Base-by-base conservation (phyloP, 2,888 invertebrate species). In the Ormyrus nitidulus region DNA sequence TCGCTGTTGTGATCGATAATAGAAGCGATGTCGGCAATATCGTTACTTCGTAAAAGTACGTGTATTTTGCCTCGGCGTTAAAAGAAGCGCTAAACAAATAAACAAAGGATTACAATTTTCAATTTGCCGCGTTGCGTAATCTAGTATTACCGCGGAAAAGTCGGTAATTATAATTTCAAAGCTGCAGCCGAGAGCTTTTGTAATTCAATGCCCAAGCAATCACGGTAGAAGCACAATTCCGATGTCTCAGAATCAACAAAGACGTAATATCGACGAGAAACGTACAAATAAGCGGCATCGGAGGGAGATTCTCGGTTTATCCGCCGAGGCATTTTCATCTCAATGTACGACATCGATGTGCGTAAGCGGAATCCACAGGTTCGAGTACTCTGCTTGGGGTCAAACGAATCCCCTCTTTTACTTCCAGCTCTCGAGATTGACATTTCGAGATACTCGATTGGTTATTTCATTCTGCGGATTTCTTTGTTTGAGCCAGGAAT, bases 211-310 rank as follows among this genome's bases (percentile, higher is more conserved):
- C 34, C 48, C 49, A 6, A 58, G 4, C 34, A 71, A 71, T 71
- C 59, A 9, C 6, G 5, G 59, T 54, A 56, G 34, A 56, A 71
- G n/a, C 53, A 61, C 34, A 34, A 34, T 34, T 62, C 9, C 61
- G 53, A 13, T 72, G n/a, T 72, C n/a, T 8, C 61, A 51, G 71
- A 62, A 72, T 72, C 71, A 62, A 72, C 71, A 62, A 46, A 59
- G 59, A 61, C 71, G 51, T 61, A 9, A 19, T 68, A 68, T 68
- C 54, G 53, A 54, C 54, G 54, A 51, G 51, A 10, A 34, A 11
- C 44, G 51, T 68, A 54, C 13, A 68, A 68, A 68, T 34, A 68
- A 9, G 10, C 51, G 4, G n/a, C 65, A 46, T 51, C 51, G 9
- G 65, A 51, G 65, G 34, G 5, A 54, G 34, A 13, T 72, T 19